Conservation (phyloP, 2,888 invertebrate genomes). For the Temnothorax unifasciatus region DNA sequence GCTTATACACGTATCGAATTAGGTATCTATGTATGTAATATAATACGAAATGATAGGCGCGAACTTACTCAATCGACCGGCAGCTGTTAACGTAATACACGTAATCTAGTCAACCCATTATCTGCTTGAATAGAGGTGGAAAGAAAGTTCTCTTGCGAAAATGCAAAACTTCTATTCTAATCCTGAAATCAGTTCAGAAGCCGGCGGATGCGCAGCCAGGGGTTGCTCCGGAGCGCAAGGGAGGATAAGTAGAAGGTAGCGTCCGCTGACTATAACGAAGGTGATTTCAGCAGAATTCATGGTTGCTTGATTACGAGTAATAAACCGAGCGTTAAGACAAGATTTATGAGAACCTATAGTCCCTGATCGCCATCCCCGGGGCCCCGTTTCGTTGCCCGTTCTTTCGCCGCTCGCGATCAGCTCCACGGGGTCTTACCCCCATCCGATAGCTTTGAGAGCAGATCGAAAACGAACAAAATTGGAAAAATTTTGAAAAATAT, state of each 20-base stretch:
- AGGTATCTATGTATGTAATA: neutral
- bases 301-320: conserved; percentile 86
- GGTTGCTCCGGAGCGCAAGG: conserved; percentile 74
- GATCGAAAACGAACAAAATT: conserved; percentile 40
- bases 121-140: conserved; percentile 10
- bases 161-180: neutral
- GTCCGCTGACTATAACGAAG: conserved; percentile 80
- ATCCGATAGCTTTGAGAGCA: conserved; percentile 57
- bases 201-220: conserved; percentile 32
- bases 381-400: conserved; percentile 72
- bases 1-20: neutral
- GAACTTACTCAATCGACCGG: conserved; percentile 51
- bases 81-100: conserved; percentile 10
- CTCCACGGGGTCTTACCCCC: conserved; percentile 56
- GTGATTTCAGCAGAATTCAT: conserved; percentile 86
- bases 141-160: conserved; percentile 31
- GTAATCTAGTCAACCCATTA: conserved; percentile 18
- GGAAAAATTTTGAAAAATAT: neutral
- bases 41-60: neutral
- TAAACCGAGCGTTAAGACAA: conserved; percentile 85
- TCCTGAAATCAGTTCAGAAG: conserved; percentile 51
- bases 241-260: conserved; percentile 81
- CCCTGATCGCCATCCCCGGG: conserved; percentile 82
- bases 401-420: conserved; percentile 62
- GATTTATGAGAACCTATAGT: conserved; percentile 85